These are phyloP conservation scores for Conger conger DNA, from an alignment of 2,113 vertebrate genomes.

Conservation along the genomic window DNA sequence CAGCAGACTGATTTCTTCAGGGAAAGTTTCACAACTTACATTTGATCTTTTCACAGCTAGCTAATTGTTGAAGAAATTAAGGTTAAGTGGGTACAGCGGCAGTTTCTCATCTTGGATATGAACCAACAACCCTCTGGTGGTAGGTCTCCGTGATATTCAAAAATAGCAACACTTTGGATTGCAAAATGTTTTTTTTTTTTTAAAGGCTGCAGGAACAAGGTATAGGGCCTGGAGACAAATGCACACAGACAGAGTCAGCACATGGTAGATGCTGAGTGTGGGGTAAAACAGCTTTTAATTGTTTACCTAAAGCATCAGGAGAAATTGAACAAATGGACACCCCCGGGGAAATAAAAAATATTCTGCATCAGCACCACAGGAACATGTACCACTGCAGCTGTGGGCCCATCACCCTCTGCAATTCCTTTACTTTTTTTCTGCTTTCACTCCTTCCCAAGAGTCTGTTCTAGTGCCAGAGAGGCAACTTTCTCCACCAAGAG, in stretches of 20 bases:
- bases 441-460: constrained; percentile 4
- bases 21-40: not conserved
- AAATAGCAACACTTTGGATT: not conserved
- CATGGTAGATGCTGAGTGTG: constrained; percentile 10
- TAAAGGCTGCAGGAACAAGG: not conserved
- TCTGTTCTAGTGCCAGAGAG: constrained; percentile 1
- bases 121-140: not conserved
- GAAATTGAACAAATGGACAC: constrained; percentile 1
- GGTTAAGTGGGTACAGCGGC: not conserved
- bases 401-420: not conserved
- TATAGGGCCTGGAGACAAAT: not conserved
- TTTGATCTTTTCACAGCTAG: not conserved
- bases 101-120: not conserved
- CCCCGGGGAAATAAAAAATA: not conserved
- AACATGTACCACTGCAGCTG: constrained; percentile 14
- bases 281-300: not conserved
- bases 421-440: not conserved
- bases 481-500: constrained; percentile 20
- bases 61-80: not conserved
- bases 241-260: not conserved
- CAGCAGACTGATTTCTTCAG: not conserved
- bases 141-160: not conserved
- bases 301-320: not conserved
- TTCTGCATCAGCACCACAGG: constrained; percentile 13
- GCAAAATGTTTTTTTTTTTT: not conserved